A percentile compares a stretch with the other conserved stretches of the same genome.
Conservation (phyloP, 2,888 invertebrate genomes). For the Scelioninae gen. 2 region DNA sequence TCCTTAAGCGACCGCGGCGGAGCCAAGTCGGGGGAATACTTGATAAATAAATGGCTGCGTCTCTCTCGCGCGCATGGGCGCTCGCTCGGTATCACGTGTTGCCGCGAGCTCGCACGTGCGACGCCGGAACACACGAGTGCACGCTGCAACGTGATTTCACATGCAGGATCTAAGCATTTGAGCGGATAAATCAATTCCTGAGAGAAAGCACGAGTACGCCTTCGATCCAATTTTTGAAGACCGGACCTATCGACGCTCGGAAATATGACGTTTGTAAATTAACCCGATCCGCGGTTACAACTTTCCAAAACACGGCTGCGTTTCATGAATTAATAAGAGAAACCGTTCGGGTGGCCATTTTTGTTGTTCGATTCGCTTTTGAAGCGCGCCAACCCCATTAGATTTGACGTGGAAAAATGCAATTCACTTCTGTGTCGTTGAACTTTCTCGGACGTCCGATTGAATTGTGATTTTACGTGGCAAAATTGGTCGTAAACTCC, state of each 20-base stretch:
- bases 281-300: conserved; percentile 29
- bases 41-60: not conserved
- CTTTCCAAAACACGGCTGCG: conserved; percentile 46
- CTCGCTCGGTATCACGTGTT: conserved; percentile 42
- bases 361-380: conserved; percentile 23
- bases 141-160: conserved; percentile 47
- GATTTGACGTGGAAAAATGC: conserved; percentile 7
- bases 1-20: conserved; percentile 6
- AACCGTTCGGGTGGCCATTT: conserved; percentile 21
- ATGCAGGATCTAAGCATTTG: conserved; percentile 35
- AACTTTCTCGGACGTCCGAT: not conserved
- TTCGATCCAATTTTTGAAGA: conserved; percentile 47
- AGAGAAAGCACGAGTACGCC: conserved; percentile 49
- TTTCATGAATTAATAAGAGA: conserved; percentile 51
- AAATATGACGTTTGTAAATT: conserved; percentile 57
- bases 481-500: too few relatives aligned
- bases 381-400: conserved; percentile 10
- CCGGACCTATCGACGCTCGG: conserved; percentile 14
- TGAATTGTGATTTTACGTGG: not conserved
- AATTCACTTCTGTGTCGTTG: not conserved
- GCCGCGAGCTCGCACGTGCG: conserved; percentile 52
- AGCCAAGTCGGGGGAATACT: not conserved
- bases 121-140: conserved; percentile 34
- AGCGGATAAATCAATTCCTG: conserved; percentile 56
- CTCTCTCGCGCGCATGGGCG: conserved; percentile 15